Conservation (phyloP, 2,888 invertebrate species). For the Eristalis tenax region DNA sequence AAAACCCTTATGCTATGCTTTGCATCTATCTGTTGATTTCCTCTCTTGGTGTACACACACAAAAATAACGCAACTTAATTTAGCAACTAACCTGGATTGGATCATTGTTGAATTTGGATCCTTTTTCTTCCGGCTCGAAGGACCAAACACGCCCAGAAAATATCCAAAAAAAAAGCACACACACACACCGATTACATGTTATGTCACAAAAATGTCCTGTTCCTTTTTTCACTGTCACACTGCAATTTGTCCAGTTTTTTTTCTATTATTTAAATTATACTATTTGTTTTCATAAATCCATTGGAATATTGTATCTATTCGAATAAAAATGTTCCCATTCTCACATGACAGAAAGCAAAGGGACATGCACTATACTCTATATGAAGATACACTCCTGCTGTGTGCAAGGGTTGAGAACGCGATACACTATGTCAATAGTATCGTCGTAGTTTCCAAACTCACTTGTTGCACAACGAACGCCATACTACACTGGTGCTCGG, state of each 20-base stretch:
- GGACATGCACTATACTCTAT: conserved; percentile 31
- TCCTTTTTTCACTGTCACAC: neutral
- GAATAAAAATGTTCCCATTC: conserved; percentile 28
- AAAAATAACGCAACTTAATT: neutral
- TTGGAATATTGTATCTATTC: neutral
- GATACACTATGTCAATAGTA: conserved; percentile 73
- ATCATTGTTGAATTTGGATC: neutral
- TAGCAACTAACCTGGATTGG: conserved; percentile 27
- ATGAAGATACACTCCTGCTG: conserved; percentile 8
- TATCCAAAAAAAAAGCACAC: neutral
- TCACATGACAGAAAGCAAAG: neutral
- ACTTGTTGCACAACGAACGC: conserved; percentile 81
- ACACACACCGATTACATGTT: neutral
- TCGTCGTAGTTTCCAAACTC: conserved; percentile 81
- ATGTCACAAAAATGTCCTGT: neutral
- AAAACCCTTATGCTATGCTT: neutral
- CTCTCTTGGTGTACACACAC: neutral
- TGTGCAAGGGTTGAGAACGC: conserved; percentile 49
- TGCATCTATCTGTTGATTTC: neutral
- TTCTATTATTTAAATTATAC: neutral
- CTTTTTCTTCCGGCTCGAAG: conserved; percentile 24
- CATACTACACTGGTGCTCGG: conserved; percentile 74
- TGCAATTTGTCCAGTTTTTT: neutral
- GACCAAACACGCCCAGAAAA: conserved; percentile 26
- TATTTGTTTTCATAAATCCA: neutral